These are phyloP conservation scores for Nomada lathburiana DNA, from an alignment of 2,888 invertebrate species.

Conservation along the genomic window DNA sequence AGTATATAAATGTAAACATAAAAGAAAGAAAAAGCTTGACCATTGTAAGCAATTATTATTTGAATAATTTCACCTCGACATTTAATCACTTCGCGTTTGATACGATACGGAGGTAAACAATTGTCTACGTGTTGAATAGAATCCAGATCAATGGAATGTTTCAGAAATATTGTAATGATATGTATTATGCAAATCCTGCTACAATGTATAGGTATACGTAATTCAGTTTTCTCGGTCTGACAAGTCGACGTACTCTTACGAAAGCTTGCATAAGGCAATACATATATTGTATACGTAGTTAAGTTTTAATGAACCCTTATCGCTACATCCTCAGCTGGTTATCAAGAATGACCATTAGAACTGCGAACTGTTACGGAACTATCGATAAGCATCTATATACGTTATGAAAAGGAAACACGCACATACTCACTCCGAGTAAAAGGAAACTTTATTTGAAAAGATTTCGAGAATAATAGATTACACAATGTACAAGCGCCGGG, in stretches of 20 bases:
- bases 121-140: background rate
- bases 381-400: slow-evolving; percentile 16
- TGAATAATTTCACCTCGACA: no score
- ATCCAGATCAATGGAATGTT: background rate
- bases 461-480: no score
- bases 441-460: background rate
- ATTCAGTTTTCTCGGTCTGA: background rate
- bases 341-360: slow-evolving; percentile 22
- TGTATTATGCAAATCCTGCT: slow-evolving; percentile 22
- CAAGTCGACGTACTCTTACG: background rate
- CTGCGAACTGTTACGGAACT: slow-evolving; percentile 34
- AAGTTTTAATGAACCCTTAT: slow-evolving; percentile 40
- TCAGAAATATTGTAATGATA: background rate
- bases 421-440: background rate
- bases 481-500: no score
- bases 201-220: background rate
- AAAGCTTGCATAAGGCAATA: slow-evolving; percentile 36
- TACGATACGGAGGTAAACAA: background rate
- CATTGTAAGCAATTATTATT: no score
- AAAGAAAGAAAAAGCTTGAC: no score
- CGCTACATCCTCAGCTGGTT: slow-evolving; percentile 16
- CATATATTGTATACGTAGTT: slow-evolving; percentile 16
- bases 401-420: background rate
- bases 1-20: no score
- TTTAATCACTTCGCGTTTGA: background rate